Conservation (phyloP, 1,140 invertebrate genomes). For the Dolichoris vasculosae region DNA sequence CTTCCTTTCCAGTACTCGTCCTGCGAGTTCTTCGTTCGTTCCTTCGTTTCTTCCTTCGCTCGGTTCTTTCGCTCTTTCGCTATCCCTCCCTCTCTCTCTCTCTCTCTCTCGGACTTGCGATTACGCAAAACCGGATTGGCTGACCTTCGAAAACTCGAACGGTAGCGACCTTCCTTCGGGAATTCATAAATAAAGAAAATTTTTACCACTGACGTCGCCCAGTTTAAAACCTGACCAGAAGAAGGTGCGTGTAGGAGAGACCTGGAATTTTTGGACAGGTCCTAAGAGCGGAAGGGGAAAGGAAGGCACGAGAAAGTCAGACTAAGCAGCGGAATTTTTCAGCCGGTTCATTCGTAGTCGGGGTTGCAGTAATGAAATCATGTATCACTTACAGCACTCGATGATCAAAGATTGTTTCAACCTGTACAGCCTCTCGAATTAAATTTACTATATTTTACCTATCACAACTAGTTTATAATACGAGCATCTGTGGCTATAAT, state of each 20-base stretch:
- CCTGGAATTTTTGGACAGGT: background rate
- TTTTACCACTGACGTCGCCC: background rate
- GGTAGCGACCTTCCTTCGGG: conserved; percentile 49
- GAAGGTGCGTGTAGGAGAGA: background rate
- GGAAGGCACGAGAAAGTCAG: background rate
- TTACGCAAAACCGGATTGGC: conserved; percentile 54
- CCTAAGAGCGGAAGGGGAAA: background rate
- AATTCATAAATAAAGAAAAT: conserved; percentile 50
- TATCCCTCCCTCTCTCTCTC: background rate
- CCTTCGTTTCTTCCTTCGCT: background rate
- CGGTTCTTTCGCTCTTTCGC: background rate
- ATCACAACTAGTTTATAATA: background rate
- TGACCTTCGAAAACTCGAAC: conserved; percentile 53
- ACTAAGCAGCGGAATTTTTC: background rate
- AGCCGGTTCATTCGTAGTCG: background rate
- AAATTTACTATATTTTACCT: background rate
- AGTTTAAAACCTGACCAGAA: background rate
- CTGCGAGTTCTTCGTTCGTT: conserved; percentile 11
- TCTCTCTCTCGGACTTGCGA: conserved; percentile 4
- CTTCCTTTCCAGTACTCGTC: conserved; percentile 17
- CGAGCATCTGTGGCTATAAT: background rate
- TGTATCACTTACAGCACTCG: too few species aligned
- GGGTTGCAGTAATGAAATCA: background rate
- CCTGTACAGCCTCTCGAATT: background rate
- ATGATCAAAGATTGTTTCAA: background rate